Evolutionary conservation across 2,888 invertebrate genomes (phyloP), one percentile per base, ranked within the genome.

Genomic region (Baronia brevicornis): DNA sequence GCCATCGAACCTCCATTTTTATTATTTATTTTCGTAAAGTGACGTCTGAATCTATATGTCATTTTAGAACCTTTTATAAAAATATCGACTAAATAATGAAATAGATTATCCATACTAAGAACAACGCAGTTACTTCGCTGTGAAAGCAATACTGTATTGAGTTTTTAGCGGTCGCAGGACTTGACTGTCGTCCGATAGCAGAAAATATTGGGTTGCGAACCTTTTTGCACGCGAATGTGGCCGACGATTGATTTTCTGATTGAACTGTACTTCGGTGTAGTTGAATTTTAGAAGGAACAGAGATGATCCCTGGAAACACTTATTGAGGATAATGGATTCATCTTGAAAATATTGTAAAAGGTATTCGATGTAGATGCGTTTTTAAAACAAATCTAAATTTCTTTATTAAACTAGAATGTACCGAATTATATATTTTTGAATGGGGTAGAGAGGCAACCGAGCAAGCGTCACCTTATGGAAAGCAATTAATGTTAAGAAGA

Each of bases 111-210:
- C 64, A 57, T 20, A 40, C 10, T 43, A 55, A 18, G 11, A 10
- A 48, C 26, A 45, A 40, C 56, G 18, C 8, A 43, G 40, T 48
- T 56, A 75, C 62, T 73, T 79, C 70, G 82, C 82, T 78, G 79
- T 69, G 77, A 78, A 75, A 79, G 82, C 82, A 82, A 82, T 80
- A 82, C 82, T 80, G 82, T 82, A 79, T 82, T 72, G 74, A 67
- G 79, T 78, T 80, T 80, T 80, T 75, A 80, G 73, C 68, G 64
- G 60, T 54, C 62, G 65, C 65, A 62, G 66, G 62, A 63, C 61
- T 68, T 62, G 56, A 62, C 62, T 67, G 71, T 64, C 70, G 55
- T 44, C 48, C 51, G 66, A 66, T 62, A 60, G 58, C 58, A 60
- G 54, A 58, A 73, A 80, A 82, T 79, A 82, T 82, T 82, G 80